A percentile compares a stretch with the other conserved stretches of the same genome.
Conservation (phyloP, 2,888 invertebrate species). For the Drosophila maculinotata region DNA sequence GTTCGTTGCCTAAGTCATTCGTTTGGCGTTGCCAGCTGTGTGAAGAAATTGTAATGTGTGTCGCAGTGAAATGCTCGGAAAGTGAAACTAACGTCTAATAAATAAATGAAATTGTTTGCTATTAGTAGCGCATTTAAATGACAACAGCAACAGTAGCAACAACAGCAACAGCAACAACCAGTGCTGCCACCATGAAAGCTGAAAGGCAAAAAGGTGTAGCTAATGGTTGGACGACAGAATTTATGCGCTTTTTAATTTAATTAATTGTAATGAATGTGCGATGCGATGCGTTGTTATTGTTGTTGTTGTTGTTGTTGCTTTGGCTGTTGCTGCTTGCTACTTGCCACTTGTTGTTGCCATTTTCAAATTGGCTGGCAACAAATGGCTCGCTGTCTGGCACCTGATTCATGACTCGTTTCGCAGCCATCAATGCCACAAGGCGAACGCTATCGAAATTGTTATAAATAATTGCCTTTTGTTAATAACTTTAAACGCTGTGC, state of each 20-base stretch:
- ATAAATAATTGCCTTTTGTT: constrained; percentile 75
- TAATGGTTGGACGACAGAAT: constrained; percentile 55
- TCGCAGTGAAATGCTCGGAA: constrained; percentile 66
- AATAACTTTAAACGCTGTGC: constrained; percentile 66
- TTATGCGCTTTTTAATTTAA: constrained; percentile 69
- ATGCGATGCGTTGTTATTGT: constrained; percentile 14
- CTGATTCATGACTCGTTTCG: constrained; percentile 64
- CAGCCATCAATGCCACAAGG: constrained; percentile 63
- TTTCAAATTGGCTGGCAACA: constrained; percentile 50
- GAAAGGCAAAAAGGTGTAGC: constrained; percentile 40
- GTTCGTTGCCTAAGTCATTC: constrained; percentile 65
- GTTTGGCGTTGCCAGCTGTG: constrained; percentile 50
- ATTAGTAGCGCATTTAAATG: constrained; percentile 76
- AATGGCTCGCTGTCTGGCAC: constrained; percentile 44
- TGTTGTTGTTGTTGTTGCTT: constrained; percentile 5
- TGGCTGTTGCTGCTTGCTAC: background rate
- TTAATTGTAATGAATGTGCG: constrained; percentile 68
- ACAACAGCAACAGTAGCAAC: constrained; percentile 34
- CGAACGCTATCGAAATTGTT: constrained; percentile 68
- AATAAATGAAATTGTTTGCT: constrained; percentile 77
- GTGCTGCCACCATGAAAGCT: constrained; percentile 45
- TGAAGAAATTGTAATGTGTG: constrained; percentile 69
- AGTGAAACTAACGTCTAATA: constrained; percentile 75
- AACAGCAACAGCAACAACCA: background rate
- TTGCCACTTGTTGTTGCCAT: constrained; percentile 36